phyloP scores from a whole-genome alignment of 2,113 vertebrate species.

The Heterotis niloticus region DNA sequence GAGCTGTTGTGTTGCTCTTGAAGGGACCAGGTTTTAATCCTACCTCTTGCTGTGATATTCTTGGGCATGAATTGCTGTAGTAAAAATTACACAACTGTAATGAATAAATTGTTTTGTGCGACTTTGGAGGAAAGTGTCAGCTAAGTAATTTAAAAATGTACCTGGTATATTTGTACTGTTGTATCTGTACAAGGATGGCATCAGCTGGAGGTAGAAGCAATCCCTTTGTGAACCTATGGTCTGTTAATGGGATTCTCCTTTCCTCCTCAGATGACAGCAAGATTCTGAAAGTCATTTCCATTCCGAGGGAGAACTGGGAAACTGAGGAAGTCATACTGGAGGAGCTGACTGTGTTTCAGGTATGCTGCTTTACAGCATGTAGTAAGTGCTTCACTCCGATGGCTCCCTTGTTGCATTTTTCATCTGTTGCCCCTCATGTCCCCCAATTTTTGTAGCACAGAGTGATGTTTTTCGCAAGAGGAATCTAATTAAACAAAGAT shows the following conservation, averaged over 20 bases:
- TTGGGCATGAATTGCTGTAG: too few species aligned
- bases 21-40: too few species aligned
- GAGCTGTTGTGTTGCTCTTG: too few species aligned
- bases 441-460: constrained; percentile 16
- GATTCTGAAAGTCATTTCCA: constrained; percentile 72
- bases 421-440: constrained; percentile 28
- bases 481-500: constrained; percentile 32
- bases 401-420: neutral
- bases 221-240: neutral
- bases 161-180: too few species aligned
- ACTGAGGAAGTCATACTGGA: constrained; percentile 71
- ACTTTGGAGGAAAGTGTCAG: too few species aligned
- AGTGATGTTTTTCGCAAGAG: constrained; percentile 29
- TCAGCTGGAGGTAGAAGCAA: too few species aligned
- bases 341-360: constrained; percentile 71
- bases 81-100: too few species aligned
- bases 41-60: too few species aligned
- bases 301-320: constrained; percentile 48
- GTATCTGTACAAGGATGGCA: neutral
- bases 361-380: constrained; percentile 33
- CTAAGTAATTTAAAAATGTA: too few species aligned
- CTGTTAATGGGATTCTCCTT: neutral
- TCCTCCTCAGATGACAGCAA: constrained; percentile 66
- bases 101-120: too few species aligned
- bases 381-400: neutral